phyloP scores from a whole-genome alignment of 2,113 vertebrate species.

The Pampusana beccarii region DNA sequence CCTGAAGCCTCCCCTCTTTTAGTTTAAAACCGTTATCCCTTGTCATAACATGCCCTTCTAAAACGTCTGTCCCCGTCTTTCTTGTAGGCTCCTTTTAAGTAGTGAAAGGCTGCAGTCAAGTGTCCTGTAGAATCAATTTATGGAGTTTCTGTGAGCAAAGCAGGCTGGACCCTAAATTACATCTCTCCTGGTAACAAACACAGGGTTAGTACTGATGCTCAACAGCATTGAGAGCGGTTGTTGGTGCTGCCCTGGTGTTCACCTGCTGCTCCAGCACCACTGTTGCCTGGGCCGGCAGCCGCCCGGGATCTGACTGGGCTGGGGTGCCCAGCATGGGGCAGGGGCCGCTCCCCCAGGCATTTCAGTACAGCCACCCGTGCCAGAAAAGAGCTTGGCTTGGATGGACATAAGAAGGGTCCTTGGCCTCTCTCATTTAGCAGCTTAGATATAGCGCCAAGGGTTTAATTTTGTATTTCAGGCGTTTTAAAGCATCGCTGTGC shows the following conservation, averaged over 20 bases:
- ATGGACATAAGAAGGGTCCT: not conserved
- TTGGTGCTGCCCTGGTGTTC: not conserved
- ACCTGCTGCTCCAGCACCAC: rapidly evolving
- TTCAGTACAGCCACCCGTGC: not conserved
- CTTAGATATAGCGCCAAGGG: rapidly evolving
- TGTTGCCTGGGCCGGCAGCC: not conserved
- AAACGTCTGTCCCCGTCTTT: too few relatives aligned
- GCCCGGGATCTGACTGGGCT: rapidly evolving
- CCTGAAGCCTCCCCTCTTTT: too few relatives aligned
- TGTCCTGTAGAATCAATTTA: not conserved
- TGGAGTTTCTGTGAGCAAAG: not conserved
- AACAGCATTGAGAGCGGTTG: not conserved
- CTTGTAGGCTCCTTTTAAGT: too few relatives aligned
- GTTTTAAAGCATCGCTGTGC: not conserved
- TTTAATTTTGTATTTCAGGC: not conserved
- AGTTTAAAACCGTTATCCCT: too few relatives aligned
- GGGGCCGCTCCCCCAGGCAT: rapidly evolving
- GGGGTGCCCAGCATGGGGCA: not conserved
- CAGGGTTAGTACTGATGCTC: not conserved
- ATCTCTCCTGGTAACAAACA: not conserved
- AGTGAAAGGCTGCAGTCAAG: too few relatives aligned
- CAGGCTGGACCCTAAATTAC: not conserved
- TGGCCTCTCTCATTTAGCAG: not conserved
- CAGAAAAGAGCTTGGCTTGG: not conserved
- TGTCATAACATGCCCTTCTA: too few relatives aligned